Conservation (phyloP, 2,113 vertebrate genomes). For the Salvelinus sp. region DNA sequence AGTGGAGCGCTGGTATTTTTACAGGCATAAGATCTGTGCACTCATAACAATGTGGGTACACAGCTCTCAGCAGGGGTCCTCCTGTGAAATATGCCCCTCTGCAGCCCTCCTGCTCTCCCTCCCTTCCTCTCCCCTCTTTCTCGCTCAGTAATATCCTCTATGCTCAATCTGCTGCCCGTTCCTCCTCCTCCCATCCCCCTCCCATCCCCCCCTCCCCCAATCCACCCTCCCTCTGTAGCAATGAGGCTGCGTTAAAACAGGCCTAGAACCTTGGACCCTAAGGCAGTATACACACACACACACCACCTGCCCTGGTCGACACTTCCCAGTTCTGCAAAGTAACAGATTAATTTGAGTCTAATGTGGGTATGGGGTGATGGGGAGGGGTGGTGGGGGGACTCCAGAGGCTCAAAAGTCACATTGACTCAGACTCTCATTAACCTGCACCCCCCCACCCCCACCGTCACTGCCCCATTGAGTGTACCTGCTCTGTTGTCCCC, state of each 20-base stretch:
- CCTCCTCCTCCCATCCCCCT: slow-evolving; percentile 64
- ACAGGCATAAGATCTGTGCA: slow-evolving; percentile 83
- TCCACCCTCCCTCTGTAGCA: slow-evolving; percentile 77
- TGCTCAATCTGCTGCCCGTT: slow-evolving; percentile 80
- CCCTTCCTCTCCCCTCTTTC: slow-evolving; percentile 70
- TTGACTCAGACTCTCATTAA: slow-evolving; percentile 84
- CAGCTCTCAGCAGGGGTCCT: slow-evolving; percentile 85
- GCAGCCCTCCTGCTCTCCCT: slow-evolving; percentile 47
- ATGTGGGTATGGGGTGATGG: slow-evolving; percentile 27
- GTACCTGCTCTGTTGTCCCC: slow-evolving; percentile 81
- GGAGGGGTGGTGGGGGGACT: slow-evolving; percentile 3
- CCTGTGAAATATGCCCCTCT: slow-evolving; percentile 82
- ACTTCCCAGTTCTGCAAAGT: slow-evolving; percentile 46
- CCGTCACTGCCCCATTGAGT: slow-evolving; percentile 53
- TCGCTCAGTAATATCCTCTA: slow-evolving; percentile 73
- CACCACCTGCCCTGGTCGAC: slow-evolving; percentile 74
- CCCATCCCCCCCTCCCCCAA: slow-evolving; percentile 44
- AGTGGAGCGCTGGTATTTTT: slow-evolving; percentile 86
- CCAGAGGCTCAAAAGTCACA: slow-evolving; percentile 85
- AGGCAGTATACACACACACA: too few relatives aligned
- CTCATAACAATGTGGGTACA: slow-evolving; percentile 86
- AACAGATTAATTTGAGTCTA: slow-evolving; percentile 89
- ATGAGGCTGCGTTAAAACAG: slow-evolving; percentile 85
- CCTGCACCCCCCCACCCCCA: slow-evolving; percentile 71
- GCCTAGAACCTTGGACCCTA: slow-evolving; percentile 82